Percentiles rank a stretch among this genome's conserved stretches.
These are phyloP conservation scores for Tenthredo notha DNA, from an alignment of 2,888 invertebrate genomes.

Conservation along the genomic window DNA sequence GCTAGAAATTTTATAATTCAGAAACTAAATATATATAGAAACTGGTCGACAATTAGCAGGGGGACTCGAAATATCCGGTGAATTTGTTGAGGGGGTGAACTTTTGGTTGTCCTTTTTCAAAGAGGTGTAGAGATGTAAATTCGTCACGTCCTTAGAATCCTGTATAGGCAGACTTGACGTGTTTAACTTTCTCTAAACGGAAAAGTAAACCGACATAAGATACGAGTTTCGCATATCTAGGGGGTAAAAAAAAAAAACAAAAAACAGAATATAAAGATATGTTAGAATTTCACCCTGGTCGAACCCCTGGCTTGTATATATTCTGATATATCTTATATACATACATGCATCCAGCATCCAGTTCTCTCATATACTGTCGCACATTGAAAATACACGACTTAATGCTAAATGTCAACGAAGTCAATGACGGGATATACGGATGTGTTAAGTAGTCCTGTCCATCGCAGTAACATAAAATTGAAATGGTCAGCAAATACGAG, in stretches of 20 bases:
- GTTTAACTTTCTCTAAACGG: neutral
- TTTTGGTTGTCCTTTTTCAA: neutral
- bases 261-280: neutral
- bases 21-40: too few species aligned
- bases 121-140: neutral
- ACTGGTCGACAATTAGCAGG: too few species aligned
- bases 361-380: neutral
- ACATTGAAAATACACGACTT: slow-evolving; percentile 30
- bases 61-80: too few species aligned
- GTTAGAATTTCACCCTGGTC: slow-evolving; percentile 15
- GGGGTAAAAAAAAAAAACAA: neutral
- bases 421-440: slow-evolving; percentile 33
- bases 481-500: slow-evolving; percentile 35
- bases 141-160: neutral
- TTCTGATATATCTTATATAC: neutral
- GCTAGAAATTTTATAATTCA: too few species aligned
- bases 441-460: slow-evolving; percentile 34
- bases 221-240: neutral
- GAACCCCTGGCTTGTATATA: neutral
- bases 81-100: too few species aligned
- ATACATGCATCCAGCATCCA: neutral
- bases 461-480: neutral
- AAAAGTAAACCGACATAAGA: neutral
- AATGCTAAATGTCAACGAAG: slow-evolving; percentile 36
- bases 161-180: neutral